These are phyloP conservation scores for Sphinx pinastri DNA, from an alignment of 2,888 invertebrate genomes.

Conservation along the genomic window DNA sequence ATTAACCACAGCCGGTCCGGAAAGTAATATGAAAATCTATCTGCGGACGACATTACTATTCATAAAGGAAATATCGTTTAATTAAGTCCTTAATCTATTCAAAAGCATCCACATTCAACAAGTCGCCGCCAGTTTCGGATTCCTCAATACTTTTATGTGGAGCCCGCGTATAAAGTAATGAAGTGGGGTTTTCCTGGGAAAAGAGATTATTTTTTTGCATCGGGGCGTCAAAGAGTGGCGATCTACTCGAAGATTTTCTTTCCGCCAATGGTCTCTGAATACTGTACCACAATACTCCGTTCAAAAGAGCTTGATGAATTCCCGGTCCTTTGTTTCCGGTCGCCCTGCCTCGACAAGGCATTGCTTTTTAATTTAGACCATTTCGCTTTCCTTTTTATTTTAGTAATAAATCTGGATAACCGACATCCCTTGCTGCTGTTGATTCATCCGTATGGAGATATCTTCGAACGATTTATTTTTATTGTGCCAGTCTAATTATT, in stretches of 20 bases:
- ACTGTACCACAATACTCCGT: constrained; percentile 73
- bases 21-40: constrained; percentile 36
- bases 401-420: constrained; percentile 74
- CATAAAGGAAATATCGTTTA: constrained; percentile 59
- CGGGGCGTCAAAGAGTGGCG: constrained; percentile 77
- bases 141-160: constrained; percentile 65
- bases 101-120: constrained; percentile 71
- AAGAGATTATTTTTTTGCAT: constrained; percentile 74
- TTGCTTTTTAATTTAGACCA: constrained; percentile 82
- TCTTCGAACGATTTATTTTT: constrained; percentile 29
- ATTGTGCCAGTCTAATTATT: constrained; percentile 20
- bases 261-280: constrained; percentile 74
- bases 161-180: constrained; percentile 66
- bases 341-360: constrained; percentile 78
- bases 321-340: constrained; percentile 79
- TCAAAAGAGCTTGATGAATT: constrained; percentile 83
- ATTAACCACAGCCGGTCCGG: not conserved
- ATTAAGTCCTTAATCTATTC: constrained; percentile 69
- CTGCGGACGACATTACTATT: constrained; percentile 44
- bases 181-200: constrained; percentile 64
- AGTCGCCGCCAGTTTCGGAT: constrained; percentile 64
- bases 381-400: constrained; percentile 74
- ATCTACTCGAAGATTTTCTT: constrained; percentile 77
- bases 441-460: constrained; percentile 38
- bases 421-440: constrained; percentile 47